phyloP scores from a whole-genome alignment of 2,888 invertebrate genomes.

The Synanthedon formicaeformis region DNA sequence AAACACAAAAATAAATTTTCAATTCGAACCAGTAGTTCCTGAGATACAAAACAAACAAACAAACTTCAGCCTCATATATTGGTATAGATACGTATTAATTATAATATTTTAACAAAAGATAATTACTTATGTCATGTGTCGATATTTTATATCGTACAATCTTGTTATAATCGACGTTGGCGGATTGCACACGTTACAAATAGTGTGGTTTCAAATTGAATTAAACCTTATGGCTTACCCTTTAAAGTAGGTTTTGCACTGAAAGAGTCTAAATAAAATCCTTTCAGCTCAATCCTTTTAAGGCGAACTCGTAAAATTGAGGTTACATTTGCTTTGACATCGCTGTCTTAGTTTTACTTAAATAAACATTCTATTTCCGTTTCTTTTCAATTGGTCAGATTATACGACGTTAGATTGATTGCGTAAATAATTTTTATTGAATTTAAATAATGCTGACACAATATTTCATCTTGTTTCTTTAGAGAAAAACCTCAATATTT shows the following conservation, averaged over 20 bases:
- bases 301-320: conserved; percentile 43
- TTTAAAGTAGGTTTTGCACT: conserved; percentile 9
- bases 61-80: too few species aligned
- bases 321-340: conserved; percentile 27
- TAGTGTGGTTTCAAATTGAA: conserved; percentile 11
- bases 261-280: conserved; percentile 18
- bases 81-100: too few species aligned
- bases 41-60: too few species aligned
- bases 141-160: conserved; percentile 3
- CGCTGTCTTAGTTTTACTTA: conserved; percentile 19
- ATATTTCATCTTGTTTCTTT: too few species aligned
- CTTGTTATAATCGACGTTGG: conserved; percentile 24
- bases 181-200: conserved; percentile 46
- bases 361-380: conserved; percentile 8
- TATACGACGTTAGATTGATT: conserved; percentile 12
- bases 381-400: conserved; percentile 13
- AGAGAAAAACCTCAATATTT: too few species aligned
- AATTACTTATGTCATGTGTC: too few species aligned
- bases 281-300: conserved; percentile 37
- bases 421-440: not conserved
- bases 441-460: too few species aligned
- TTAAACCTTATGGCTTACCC: conserved; percentile 5
- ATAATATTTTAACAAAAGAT: too few species aligned
- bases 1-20: too few species aligned
- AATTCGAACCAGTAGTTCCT: too few species aligned